Evolutionary conservation across 2,797 vertebrate genomes (phyloP), one percentile per base, ranked within the genome.

Genomic region (Oryzias dopingdopingensis): DNA sequence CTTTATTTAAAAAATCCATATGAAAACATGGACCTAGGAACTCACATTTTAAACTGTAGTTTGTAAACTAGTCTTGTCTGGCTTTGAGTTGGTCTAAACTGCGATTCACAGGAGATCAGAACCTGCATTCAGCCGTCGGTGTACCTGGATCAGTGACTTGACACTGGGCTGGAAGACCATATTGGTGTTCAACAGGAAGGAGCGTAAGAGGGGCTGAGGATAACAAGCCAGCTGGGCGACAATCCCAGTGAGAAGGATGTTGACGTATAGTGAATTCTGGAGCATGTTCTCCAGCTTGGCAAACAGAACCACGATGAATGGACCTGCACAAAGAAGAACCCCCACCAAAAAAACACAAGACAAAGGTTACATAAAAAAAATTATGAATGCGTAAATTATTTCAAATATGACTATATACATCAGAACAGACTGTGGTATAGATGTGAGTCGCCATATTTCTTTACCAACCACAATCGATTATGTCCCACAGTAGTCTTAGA

Each of bases 111-210:
- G 5, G 7, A 37, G 6, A 45, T 1, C 12, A 16, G 0, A 1
- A 8, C 26, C 17, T 44, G 14, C 17, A 40, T 0, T 5, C 4
- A n/a, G 4, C 29, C 4, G 43, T 1, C 5, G 10, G 16, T 3
- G 7, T 90, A 97, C 96, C 96, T 98, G 97, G 76, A 98, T 92
- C 77, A 99, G 92, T 37, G 96, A 99, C 89, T 98, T 99, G 84
- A 98, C 91, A 8, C 95, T 97, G 76, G 97, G 97, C 91, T 98
- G 97, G 92, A 99, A 99, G 88, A 99, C 97, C 96, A 99, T 98
- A 91, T 96, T 98, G 90, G 96, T 95, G 91, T 97, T 99, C 75
- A 99, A 96, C 70, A 99, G 95, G 88, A 98, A 99, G 89, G 96
- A 99, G 81, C 96, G 95, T 42, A 99, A 93, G 75, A 99, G 93